Conservation (phyloP, 2,113 vertebrate species). For the Myrmophylax atrothorax region DNA sequence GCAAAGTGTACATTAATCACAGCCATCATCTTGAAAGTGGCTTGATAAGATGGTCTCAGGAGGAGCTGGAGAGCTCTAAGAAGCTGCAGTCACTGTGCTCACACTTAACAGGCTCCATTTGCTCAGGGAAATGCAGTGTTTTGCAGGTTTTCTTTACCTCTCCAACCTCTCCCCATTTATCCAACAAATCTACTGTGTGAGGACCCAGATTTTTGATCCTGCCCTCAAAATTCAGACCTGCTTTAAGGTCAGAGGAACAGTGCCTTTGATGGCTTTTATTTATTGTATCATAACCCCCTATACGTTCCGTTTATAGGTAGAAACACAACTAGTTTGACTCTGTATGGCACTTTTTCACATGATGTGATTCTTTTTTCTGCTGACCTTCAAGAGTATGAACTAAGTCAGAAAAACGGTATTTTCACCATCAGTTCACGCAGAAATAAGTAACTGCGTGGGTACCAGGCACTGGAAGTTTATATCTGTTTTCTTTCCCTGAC, state of each 20-base stretch:
- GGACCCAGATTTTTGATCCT: not conserved
- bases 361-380: not conserved
- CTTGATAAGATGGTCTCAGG: not conserved
- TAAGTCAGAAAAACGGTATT: not conserved
- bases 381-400: not conserved
- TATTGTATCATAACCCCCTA: not conserved
- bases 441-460: not conserved
- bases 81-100: not conserved
- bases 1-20: rapidly evolving
- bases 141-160: not conserved
- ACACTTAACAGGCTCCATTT: not conserved
- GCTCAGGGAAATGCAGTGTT: not conserved
- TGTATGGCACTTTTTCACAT: not conserved
- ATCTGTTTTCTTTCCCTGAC: not conserved
- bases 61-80: not conserved
- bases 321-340: not conserved
- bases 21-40: not conserved
- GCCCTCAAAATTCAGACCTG: not conserved
- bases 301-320: not conserved
- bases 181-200: not conserved
- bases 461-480: not conserved
- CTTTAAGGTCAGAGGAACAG: not conserved
- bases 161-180: not conserved
- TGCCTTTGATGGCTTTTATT: not conserved
- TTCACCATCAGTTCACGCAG: not conserved